Evolutionary conservation across 1,140 invertebrate genomes (phyloP), one percentile per base, ranked within the genome.

Genomic region (Ceratosolen fusciceps): DNA sequence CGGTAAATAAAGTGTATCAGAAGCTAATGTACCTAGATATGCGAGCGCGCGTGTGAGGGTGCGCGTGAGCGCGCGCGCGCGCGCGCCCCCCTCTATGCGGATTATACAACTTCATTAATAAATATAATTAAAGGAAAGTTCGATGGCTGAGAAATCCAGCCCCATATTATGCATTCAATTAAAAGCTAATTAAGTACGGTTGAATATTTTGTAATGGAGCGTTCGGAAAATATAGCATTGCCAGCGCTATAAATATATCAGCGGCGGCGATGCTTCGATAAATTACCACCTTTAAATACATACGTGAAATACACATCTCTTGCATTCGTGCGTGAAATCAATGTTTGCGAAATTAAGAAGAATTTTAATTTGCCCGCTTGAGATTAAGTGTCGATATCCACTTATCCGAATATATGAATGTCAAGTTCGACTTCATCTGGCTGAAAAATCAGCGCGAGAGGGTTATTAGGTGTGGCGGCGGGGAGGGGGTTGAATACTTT

Each of bases 321-420:
- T 56, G 24, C 21, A 70, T 77, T 29, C 49, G 12, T 39, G 19
- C n/a, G 43, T 52, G 49, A 56, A 56, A 52, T 49, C 34, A 77
- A 49, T 3, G 29, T 52, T 65, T 65, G 58, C 49, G 49, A 75
- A 75, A 34, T 75, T 74, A 31, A 39, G 49, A 65, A 75, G 43
- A 65, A 75, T 65, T 65, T 75, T n/a, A 52, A 65, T 65, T 9
- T 26, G n/a, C 26, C 65, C 10, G 39, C 39, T 8, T 21, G n/a
- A 26, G 26, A 74, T 65, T 56, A 31, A 73, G 34, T 24, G 24
- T 56, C 5, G 24, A 26, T 39, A n/a, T 39, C 62, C 34, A 65
- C 29, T 34, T 65, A 9, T 39, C 7, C 16, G 14, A 2, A 60
- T n/a, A 60, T 60, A 60, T n/a, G n/a, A n/a, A n/a, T n/a, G n/a